A percentile compares a stretch with the other conserved stretches of the same genome.
Evolutionary conservation across 2,888 invertebrate genomes (phyloP).

Genomic region (Eristalis intricaria): DNA sequence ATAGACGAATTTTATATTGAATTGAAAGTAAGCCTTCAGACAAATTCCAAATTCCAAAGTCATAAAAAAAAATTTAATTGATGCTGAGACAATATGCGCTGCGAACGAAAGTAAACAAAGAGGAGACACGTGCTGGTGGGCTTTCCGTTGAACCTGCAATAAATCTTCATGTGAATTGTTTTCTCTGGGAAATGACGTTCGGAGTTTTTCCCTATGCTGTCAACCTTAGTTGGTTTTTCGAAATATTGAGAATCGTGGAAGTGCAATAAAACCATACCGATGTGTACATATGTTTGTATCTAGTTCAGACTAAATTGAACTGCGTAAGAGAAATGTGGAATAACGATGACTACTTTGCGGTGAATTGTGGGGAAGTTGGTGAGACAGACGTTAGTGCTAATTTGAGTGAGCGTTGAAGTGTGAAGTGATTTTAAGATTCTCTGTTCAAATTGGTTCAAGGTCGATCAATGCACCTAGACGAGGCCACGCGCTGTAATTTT

Average conservation of each 20-base stretch:
- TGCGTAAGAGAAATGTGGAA: neutral
- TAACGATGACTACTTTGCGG: neutral
- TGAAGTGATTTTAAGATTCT: neutral
- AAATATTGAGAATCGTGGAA: neutral
- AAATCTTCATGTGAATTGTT: neutral
- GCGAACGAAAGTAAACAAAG: slow-evolving; percentile 8
- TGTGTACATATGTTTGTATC: neutral
- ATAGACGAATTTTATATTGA: slow-evolving; percentile 4
- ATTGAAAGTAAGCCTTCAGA: slow-evolving; percentile 23
- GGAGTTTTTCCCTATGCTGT: neutral
- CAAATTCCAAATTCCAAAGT: slow-evolving; percentile 45
- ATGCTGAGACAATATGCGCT: neutral
- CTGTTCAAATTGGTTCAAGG: too few relatives aligned
- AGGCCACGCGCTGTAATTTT: neutral
- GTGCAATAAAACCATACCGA: neutral
- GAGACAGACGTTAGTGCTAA: neutral
- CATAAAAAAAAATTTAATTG: neutral
- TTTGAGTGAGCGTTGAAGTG: neutral
- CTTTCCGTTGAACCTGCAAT: neutral
- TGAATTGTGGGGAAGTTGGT: neutral
- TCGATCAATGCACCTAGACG: too few relatives aligned
- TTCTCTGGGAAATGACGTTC: neutral
- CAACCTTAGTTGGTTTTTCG: neutral
- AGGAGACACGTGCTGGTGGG: neutral
- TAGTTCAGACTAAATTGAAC: neutral